Evolutionary conservation across 53 echinoderm and acorn worm species (phyloP), one percentile per base, ranked within the genome.

Genomic region (Echinarachnius parma): DNA sequence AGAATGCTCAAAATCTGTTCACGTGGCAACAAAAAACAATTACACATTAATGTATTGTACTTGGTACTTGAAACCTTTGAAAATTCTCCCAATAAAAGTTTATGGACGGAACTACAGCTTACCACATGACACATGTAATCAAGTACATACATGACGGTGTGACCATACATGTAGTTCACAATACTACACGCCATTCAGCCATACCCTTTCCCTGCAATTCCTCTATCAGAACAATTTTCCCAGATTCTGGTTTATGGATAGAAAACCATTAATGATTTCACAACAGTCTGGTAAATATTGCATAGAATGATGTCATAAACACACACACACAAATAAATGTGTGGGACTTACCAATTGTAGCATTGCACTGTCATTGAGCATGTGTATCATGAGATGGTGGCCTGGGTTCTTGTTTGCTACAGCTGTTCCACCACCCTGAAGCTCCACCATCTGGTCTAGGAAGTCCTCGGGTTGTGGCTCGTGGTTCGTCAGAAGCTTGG

Each of bases 351-450:
- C 96, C 98, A 98, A 47, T 75, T 81, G 88, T 1, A 91, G 87
- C 88, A 98, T 82, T 39, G 83, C 85, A 28, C 81, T 91, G 55
- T 91, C 91, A 49, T 98, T 98, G 31, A 91, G 74, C 70, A 98
- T 55, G 53, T 98, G 98, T 0, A 91, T 74, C 39, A 98, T 48
- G 9, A 98, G 78, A 24, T 98, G 87, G 55, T 98, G 85, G 10
- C 98, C 91, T 0, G 91, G 79, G 23, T 85, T 77, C 59, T 96
- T 96, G 63, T 96, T 96, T 48, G 98, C 83, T 21, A 88, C 50
- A 2, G 79, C 62, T 3, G 74, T 46, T 0, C 91, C 98, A 0
- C 91, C 88, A 26, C 95, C 91, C 57, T 98, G 91, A 8, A 96
- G 34, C 75, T 96, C 98, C 9, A 96, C 83, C 0, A 76, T 62